These are phyloP conservation scores for Prunella fulvescens DNA, from an alignment of 2,113 vertebrate genomes.

Conservation along the genomic window DNA sequence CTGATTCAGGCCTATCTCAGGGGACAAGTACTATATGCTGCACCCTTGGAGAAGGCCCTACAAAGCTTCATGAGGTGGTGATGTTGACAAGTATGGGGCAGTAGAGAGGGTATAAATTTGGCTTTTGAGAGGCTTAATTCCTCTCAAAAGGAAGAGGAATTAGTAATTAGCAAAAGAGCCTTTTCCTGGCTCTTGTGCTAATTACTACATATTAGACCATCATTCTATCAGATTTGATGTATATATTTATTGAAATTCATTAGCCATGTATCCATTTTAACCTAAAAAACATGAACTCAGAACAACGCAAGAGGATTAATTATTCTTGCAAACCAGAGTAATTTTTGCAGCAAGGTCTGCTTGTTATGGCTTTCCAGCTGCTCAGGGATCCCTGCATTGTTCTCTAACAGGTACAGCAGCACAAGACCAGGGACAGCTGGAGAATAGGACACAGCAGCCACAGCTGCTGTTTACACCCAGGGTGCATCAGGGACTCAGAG, in stretches of 20 bases:
- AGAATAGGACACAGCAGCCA: not conserved
- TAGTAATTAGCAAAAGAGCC: no score
- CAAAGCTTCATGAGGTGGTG: not conserved
- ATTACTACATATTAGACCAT: not conserved
- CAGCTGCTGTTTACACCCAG: not conserved
- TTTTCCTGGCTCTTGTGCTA: not conserved
- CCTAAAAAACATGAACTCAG: not conserved
- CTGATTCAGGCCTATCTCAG: not conserved
- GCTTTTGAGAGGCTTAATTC: not conserved
- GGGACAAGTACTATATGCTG: not conserved
- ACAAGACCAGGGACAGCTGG: not conserved
- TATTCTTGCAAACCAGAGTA: not conserved
- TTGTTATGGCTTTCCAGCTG: not conserved
- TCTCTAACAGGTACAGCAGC: not conserved
- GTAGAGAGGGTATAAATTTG: not conserved
- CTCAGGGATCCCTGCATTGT: not conserved
- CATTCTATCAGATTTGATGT: not conserved
- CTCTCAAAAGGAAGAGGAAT: no score
- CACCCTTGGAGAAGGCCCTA: not conserved
- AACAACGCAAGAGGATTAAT: not conserved
- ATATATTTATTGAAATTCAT: not conserved
- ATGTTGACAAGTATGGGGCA: not conserved
- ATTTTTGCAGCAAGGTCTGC: not conserved
- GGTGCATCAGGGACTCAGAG: not conserved
- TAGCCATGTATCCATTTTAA: not conserved